These are phyloP conservation scores for Boleophthalmus pectinirostris DNA, from an alignment of 2,113 vertebrate genomes.

Conservation along the genomic window DNA sequence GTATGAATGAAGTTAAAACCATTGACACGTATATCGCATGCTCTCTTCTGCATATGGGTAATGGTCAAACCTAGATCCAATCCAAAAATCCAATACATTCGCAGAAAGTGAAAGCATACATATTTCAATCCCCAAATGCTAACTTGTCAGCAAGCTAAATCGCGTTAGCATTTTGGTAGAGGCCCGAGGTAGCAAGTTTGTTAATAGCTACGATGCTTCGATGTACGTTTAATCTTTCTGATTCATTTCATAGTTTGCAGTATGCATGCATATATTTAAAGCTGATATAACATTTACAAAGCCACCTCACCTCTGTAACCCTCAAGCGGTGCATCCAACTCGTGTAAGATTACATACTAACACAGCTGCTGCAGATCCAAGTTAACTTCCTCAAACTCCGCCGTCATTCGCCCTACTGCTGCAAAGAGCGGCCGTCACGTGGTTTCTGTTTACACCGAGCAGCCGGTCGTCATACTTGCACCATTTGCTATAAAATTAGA, in stretches of 20 bases:
- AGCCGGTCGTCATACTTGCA: not conserved
- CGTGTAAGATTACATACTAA: conserved; percentile 63
- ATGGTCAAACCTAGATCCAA: accelerated
- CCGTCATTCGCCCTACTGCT: conserved; percentile 66
- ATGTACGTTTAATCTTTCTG: conserved; percentile 26
- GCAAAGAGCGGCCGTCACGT: conserved; percentile 64
- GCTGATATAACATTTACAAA: not conserved
- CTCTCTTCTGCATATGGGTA: accelerated
- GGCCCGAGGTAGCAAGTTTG: conserved; percentile 63
- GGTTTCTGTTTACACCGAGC: conserved; percentile 64
- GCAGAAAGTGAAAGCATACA: not conserved
- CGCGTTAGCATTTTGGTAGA: conserved; percentile 35
- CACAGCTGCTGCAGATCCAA: conserved; percentile 32
- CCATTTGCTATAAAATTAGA: not conserved
- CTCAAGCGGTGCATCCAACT: conserved; percentile 26
- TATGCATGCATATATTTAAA: not conserved
- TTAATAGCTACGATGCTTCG: conserved; percentile 47
- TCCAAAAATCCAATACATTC: not conserved
- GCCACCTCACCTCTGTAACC: conserved; percentile 29
- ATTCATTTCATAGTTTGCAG: not conserved
- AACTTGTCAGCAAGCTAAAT: conserved; percentile 38
- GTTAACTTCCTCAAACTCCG: conserved; percentile 67
- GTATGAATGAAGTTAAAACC: conserved; percentile 18
- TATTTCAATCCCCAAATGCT: conserved; percentile 8
- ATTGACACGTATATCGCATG: not conserved